Conservation (phyloP, 2,888 invertebrate species). For the Cynaeus angustus region DNA sequence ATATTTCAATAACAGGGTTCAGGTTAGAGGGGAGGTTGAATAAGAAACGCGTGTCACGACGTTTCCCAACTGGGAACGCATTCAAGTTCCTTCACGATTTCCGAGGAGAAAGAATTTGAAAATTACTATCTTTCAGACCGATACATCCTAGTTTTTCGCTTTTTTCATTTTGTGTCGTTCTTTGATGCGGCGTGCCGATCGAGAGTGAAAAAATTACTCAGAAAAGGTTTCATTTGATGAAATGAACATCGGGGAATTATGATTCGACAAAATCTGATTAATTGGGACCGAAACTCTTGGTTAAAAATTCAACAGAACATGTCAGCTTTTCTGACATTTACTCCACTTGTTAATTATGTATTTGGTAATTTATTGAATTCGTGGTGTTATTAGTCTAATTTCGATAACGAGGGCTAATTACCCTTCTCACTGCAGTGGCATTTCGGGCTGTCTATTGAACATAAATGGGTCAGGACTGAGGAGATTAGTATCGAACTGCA, state of each 20-base stretch:
- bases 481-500: constrained; percentile 8
- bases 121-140: constrained; percentile 52
- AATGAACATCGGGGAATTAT: background rate
- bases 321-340: too few species aligned
- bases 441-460: constrained; percentile 10
- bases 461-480: constrained; percentile 16
- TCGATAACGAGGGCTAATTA: constrained; percentile 26
- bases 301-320: background rate
- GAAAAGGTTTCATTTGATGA: constrained; percentile 14
- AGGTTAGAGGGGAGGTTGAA: constrained; percentile 53
- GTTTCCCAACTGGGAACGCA: constrained; percentile 51
- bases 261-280: background rate
- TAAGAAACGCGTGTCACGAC: constrained; percentile 57
- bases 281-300: too few species aligned
- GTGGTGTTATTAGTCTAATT: constrained; percentile 7
- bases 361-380: constrained; percentile 1
- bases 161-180: constrained; percentile 1
- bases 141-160: constrained; percentile 47
- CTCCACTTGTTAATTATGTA: background rate
- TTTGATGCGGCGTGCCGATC: background rate
- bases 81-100: constrained; percentile 50
- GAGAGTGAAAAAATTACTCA: constrained; percentile 1
- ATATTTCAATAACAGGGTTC: constrained; percentile 58
- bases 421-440: constrained; percentile 21
- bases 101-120: constrained; percentile 53